Conservation (phyloP, 2,888 invertebrate species). For the Epistrophe grossulariae region DNA sequence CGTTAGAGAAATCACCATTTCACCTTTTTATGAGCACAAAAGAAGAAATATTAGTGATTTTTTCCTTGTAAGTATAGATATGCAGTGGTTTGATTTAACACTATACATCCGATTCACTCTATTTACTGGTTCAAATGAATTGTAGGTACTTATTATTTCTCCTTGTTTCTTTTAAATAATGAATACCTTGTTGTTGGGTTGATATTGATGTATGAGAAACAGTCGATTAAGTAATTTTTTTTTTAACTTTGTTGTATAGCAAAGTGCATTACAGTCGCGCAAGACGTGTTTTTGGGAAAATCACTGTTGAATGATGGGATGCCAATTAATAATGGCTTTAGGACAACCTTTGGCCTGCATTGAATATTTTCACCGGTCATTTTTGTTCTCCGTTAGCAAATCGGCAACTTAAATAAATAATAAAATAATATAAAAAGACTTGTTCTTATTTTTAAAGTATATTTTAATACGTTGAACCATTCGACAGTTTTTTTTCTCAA, state of each 20-base stretch:
- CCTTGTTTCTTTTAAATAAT: neutral
- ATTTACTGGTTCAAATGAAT: conserved; percentile 42
- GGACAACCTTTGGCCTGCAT: too few species aligned
- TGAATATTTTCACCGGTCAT: too few species aligned
- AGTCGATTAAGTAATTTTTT: conserved; percentile 11
- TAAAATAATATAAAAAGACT: too few species aligned
- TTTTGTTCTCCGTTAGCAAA: too few species aligned
- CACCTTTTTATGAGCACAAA: neutral
- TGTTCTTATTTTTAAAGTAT: too few species aligned
- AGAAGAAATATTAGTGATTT: neutral
- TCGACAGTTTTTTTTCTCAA: too few species aligned
- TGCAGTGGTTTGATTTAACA: neutral
- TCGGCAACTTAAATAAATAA: too few species aligned
- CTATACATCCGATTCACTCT: neutral
- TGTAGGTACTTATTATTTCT: conserved; percentile 42
- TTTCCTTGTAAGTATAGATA: neutral
- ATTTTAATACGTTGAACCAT: too few species aligned
- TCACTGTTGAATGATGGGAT: too few species aligned
- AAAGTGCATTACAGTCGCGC: too few species aligned
- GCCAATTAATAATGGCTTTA: too few species aligned
- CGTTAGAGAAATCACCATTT: conserved; percentile 10
- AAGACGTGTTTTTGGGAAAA: too few species aligned
- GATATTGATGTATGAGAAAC: conserved; percentile 13
- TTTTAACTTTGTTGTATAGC: neutral
- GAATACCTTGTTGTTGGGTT: neutral